A percentile compares a stretch with the other conserved stretches of the same genome.
Evolutionary conservation across 2,797 vertebrate genomes (phyloP).

Genomic region (Myotis planiceps): DNA sequence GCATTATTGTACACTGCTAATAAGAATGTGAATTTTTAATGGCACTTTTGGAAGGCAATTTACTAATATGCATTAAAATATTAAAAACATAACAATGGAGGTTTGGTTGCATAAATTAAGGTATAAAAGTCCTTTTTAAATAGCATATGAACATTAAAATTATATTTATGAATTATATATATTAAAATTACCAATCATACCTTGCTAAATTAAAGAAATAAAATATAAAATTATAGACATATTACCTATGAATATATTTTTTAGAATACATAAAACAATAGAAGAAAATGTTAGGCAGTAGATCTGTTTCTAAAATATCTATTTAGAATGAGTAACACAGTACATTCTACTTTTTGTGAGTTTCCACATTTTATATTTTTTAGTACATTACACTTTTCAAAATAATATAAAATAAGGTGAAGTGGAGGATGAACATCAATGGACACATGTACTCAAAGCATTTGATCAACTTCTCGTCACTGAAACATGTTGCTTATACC

Average conservation of each 20-base stretch:
- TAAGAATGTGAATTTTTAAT: constrained; percentile 26
- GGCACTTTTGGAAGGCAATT: not conserved
- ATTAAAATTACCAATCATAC: not conserved
- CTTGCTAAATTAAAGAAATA: not conserved
- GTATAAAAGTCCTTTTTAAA: constrained; percentile 9
- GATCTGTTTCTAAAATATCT: not conserved
- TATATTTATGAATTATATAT: not conserved
- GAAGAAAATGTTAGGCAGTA: not conserved
- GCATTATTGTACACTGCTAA: not conserved
- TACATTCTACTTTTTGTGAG: not conserved
- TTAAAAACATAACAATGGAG: not conserved
- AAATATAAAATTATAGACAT: not conserved
- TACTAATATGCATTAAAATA: constrained; percentile 25
- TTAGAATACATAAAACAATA: not conserved
- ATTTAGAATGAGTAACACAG: not conserved
- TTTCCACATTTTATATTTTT: not conserved
- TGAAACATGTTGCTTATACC: not conserved
- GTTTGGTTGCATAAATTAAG: constrained; percentile 13
- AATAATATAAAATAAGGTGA: constrained; percentile 3
- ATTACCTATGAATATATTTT: not conserved
- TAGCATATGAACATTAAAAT: not conserved
- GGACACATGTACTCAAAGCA: not conserved
- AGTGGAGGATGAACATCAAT: not conserved
- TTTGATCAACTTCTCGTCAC: not conserved
- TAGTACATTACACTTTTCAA: not conserved